Base-by-base conservation (phyloP, 2,113 vertebrate genomes). In the Tamias sibiricus region DNA sequence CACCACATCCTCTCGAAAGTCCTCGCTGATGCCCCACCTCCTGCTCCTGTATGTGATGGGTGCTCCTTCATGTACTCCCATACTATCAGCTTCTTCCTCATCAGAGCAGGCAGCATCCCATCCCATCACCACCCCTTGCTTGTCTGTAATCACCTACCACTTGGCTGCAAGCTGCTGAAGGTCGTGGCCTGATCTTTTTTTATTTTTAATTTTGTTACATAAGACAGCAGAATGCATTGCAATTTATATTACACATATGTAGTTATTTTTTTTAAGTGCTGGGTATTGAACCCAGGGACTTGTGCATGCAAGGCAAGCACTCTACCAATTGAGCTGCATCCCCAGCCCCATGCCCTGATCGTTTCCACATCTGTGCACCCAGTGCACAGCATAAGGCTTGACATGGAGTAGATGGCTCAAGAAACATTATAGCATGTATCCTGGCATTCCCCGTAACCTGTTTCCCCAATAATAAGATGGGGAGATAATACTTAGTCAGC, bases 1-100 rank as follows among this genome's bases (percentile, higher is more conserved):
- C 30, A 91, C 47, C 59, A 30, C 72, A 85, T 83, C 12, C n/a
- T 82, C 44, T 96, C 74, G 52, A 84, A 96, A 94, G 75, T 84
- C 49, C 87, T 52, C 77, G n/a, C 68, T 91, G 37, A 74, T 32
- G 68, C n/a, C 42, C 59, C 26, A 62, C 47, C 77, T 87, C n/a
- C 71, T 77, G 19, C 30, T 49, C 30, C 37, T 74, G 66, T 74
- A 6, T 94, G n/a, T 86, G 44, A 87, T 66, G 20, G 26, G 35
- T 66, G 52, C 8, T 11, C 69, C 20, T 90, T 44, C 75, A 49
- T 6, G 4, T 19, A 20, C 30, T 89, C 37, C 42, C n/a, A 89
- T 10, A 75, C 40, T 30, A 80, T 49, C 37, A 4, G 26, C 32
- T 89, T 97, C 59, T 74, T 90, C 35, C 20, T 72, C 77, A 74